Evolutionary conservation across 2,888 invertebrate genomes (phyloP).

Genomic region (Apotomis betuletana): DNA sequence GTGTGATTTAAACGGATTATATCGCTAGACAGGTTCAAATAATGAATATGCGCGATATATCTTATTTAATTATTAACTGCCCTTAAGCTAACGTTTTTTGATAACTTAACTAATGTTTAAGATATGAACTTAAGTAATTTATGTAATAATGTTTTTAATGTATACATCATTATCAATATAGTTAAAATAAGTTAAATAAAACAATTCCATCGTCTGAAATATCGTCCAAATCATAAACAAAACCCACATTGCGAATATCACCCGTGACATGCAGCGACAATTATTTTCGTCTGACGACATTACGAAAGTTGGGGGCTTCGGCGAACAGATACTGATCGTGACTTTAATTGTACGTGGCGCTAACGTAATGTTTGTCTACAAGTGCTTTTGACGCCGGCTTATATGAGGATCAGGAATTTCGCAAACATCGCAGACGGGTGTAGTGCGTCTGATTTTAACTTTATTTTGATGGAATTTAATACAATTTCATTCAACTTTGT

Average conservation of each 20-base stretch:
- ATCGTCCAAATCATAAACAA: conserved; percentile 1
- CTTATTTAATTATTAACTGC: too few relatives aligned
- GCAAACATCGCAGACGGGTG: neutral
- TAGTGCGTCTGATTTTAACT: neutral
- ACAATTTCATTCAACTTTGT: too few relatives aligned
- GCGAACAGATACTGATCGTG: conserved; percentile 79
- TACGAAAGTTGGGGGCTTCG: conserved; percentile 64
- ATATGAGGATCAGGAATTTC: conserved; percentile 53
- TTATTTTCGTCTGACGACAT: conserved; percentile 65
- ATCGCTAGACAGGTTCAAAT: too few relatives aligned
- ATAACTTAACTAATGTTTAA: too few relatives aligned
- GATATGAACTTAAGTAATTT: too few relatives aligned
- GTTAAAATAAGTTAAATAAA: neutral
- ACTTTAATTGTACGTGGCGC: conserved; percentile 81
- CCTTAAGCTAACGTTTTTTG: too few relatives aligned
- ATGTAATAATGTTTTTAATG: too few relatives aligned
- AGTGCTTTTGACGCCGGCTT: conserved; percentile 55
- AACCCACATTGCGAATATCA: conserved; percentile 13
- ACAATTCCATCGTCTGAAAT: neutral
- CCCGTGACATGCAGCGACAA: conserved; percentile 47
- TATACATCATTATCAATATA: neutral
- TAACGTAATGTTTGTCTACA: conserved; percentile 76
- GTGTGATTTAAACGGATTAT: too few relatives aligned
- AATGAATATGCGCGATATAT: too few relatives aligned
- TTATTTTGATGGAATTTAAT: neutral